phyloP scores from a whole-genome alignment of 2,113 vertebrate genomes.

The Noctilio leporinus region DNA sequence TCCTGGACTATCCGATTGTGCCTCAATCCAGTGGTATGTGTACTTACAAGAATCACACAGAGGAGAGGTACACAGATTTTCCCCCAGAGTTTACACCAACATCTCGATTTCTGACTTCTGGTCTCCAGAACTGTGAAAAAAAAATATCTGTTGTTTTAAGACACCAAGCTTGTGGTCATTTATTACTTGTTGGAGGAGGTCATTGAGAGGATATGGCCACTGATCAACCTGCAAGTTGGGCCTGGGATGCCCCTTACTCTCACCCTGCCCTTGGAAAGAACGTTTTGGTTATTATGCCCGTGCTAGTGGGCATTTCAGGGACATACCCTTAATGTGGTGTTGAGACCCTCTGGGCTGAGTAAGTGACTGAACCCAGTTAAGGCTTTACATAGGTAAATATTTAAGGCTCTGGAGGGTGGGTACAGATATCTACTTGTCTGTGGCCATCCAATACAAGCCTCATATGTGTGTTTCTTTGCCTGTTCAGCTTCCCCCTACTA shows the following conservation, averaged over 20 bases:
- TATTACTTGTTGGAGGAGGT: not conserved
- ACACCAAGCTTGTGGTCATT: not conserved
- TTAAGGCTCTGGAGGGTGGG: not conserved
- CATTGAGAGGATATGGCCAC: not conserved
- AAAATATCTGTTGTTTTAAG: not conserved
- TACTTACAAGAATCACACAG: not conserved
- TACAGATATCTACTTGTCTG: not conserved
- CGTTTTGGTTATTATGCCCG: too few relatives aligned
- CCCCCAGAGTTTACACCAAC: not conserved
- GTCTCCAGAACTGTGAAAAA: not conserved
- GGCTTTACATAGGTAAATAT: not conserved
- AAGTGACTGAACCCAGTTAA: not conserved
- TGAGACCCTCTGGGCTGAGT: not conserved
- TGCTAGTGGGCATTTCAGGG: not conserved
- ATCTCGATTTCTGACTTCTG: not conserved
- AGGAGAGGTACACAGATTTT: not conserved
- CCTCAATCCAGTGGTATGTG: not conserved
- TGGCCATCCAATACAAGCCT: not conserved
- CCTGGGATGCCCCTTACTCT: not conserved
- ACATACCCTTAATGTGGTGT: not conserved
- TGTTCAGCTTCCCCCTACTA: not conserved
- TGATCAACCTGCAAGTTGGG: not conserved
- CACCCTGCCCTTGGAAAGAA: not conserved
- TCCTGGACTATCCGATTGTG: not conserved
- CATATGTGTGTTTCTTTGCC: not conserved